Evolutionary conservation across 2,797 vertebrate species (phyloP), one percentile per base, ranked within the genome.

Genomic region (Chanos chanos): DNA sequence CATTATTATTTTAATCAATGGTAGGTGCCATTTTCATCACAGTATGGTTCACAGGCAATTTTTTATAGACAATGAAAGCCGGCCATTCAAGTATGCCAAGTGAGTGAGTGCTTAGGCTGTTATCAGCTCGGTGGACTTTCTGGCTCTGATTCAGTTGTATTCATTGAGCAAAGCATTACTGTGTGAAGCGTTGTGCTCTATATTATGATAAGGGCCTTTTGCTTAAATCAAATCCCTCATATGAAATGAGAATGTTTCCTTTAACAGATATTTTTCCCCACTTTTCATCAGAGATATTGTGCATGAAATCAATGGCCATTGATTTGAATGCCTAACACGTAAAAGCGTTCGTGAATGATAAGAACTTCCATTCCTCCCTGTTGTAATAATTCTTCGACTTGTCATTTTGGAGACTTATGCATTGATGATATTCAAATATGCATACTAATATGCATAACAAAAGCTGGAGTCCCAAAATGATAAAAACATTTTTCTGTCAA

Each of bases 81-180:
- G 43, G 40, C 19, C 5, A 19, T 43, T 43, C 22, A 22, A 43
- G 3, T 50, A 6, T 30, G 48, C 22, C 19, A 25, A 12, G 28
- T 7, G 31, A n/a, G 5, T 24, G 28, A 7, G 28, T 36, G 22
- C 16, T 34, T 10, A 48, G 44, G 27, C n/a, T 21, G 50, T n/a
- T 18, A 61, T 50, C 36, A 41, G 45, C 47, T 33, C 8, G 41
- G 61, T 61, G 45, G 12, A 51, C 24, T 41, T 19, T 34, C 45
- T 60, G 57, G 57, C 57, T 30, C 10, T 7, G 24, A 30, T 60
- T 50, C 45, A 61, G 41, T 22, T 31, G 5, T 40, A 7, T 15
- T 47, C 12, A 1, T 15, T 16, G 10, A 22, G 36, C n/a, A 50
- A 22, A 31, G 5, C 40, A 41, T 41, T 18, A 5, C 13, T 24